phyloP scores from a whole-genome alignment of 2,797 vertebrate species.

The Bovichtus variegatus region DNA sequence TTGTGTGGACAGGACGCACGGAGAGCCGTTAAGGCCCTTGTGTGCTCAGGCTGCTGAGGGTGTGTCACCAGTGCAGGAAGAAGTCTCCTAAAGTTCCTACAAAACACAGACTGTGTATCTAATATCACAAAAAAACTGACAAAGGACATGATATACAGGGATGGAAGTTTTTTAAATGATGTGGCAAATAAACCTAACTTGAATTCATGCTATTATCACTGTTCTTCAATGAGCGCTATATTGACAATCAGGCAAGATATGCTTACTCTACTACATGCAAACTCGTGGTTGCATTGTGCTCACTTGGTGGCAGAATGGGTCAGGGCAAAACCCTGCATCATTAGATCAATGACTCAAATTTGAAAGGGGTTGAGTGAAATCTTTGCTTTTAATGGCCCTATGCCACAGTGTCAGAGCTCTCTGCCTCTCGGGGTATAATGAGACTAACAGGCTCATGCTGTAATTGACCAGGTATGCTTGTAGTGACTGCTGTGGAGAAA shows the following conservation, averaged over 20 bases:
- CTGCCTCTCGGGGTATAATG: conserved; percentile 47
- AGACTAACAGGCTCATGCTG: conserved; percentile 54
- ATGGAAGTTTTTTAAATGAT: background rate
- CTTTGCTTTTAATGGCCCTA: conserved; percentile 49
- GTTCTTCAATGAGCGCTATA: conserved; percentile 13
- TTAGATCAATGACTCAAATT: conserved; percentile 19
- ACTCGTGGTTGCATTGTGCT: background rate
- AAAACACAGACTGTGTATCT: background rate
- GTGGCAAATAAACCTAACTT: background rate
- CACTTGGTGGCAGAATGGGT: background rate
- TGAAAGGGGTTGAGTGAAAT: conserved; percentile 51
- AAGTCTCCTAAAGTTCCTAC: conserved; percentile 62
- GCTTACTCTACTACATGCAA: background rate
- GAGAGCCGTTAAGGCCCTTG: conserved; percentile 22
- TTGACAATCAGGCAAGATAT: background rate
- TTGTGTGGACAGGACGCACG: conserved; percentile 17
- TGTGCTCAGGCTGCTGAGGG: conserved; percentile 59
- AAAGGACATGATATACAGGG: background rate
- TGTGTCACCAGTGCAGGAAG: conserved; percentile 71
- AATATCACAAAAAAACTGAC: background rate
- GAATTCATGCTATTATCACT: background rate
- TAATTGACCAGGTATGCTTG: conserved; percentile 56
- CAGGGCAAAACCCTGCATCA: conserved; percentile 14
- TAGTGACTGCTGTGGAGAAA: conserved; percentile 17
- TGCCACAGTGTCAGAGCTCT: conserved; percentile 36